Evolutionary conservation across 2,888 invertebrate genomes (phyloP), one percentile per base, ranked within the genome.

Genomic region (Drosophila trichaetosa): DNA sequence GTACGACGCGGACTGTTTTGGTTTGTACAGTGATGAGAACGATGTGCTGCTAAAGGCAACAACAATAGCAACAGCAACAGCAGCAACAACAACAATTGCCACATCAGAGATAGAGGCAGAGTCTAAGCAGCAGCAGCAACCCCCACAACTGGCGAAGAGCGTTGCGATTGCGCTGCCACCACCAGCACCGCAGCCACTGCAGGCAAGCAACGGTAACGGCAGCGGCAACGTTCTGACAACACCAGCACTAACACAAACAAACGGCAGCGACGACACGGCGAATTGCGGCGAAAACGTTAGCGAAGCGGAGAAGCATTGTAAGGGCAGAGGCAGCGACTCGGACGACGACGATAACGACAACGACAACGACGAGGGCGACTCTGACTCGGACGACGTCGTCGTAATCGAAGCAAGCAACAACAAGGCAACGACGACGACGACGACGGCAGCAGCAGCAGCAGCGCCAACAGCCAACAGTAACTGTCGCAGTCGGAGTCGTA

Each of bases 1-100:
- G 97, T 97, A 97, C 96, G 96, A 96, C 95, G 97, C 96, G 95
- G 97, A 96, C 95, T 96, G 96, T 95, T 97, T 96, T 96, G 97
- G 97, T 95, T 97, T 97, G 96, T 97, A 96, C 95, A 96, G 96
- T 87, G 91, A 91, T 96, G 97, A 96, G 95, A 96, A 96, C 71
- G 89, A 82, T 94, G 96, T 97, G 95, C 95, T 97, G 96, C 96
- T 97, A 95, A 97, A 97, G 96, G 97, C 97, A 95, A 87, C 87
- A 76, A 78, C 79, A 79, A 95, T 97, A 98, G 96, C 96, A 75
- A 51, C 69, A 64, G 34, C 71, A 56, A 68, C 65, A 76, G 96
- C 97, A 73, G 16, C 57, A 64, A 34, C 69, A 54, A 69, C 58
- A 76, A 96, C 97, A 75, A 82, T 86, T 73, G 69, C 73, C 21